Conservation (phyloP, 2,797 vertebrate species). For the Oreochromis grahami region DNA sequence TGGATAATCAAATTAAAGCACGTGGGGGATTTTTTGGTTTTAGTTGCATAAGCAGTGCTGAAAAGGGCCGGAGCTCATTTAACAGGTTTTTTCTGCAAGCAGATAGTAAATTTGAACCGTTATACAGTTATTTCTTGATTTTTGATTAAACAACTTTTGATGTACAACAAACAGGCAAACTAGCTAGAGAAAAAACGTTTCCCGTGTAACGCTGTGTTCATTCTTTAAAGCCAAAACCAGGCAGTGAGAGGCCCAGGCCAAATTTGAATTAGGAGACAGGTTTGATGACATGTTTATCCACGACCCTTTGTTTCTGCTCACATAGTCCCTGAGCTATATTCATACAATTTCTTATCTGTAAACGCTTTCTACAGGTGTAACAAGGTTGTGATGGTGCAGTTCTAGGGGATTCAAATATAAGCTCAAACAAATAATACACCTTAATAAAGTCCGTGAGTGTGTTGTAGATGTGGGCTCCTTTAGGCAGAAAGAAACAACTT, state of each 20-base stretch:
- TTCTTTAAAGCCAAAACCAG: neutral
- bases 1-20: neutral
- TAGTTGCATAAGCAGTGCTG: neutral
- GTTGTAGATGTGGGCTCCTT: constrained; percentile 89
- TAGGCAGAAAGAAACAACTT: constrained; percentile 94
- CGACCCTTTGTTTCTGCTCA: neutral
- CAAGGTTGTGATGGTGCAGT: neutral
- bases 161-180: neutral
- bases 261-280: neutral
- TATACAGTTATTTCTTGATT: neutral
- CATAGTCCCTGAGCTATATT: neutral
- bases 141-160: neutral
- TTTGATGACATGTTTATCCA: neutral
- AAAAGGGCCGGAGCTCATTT: neutral
- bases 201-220: neutral
- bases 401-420: neutral
- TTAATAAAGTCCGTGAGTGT: constrained; percentile 86
- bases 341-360: neutral
- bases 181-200: neutral
- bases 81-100: neutral
- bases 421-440: constrained; percentile 54
- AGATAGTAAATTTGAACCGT: neutral
- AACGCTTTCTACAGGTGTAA: neutral
- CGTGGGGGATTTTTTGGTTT: neutral
- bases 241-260: neutral